Base-by-base conservation (phyloP, 2,797 vertebrate species). In the Adrianichthys oophorus region DNA sequence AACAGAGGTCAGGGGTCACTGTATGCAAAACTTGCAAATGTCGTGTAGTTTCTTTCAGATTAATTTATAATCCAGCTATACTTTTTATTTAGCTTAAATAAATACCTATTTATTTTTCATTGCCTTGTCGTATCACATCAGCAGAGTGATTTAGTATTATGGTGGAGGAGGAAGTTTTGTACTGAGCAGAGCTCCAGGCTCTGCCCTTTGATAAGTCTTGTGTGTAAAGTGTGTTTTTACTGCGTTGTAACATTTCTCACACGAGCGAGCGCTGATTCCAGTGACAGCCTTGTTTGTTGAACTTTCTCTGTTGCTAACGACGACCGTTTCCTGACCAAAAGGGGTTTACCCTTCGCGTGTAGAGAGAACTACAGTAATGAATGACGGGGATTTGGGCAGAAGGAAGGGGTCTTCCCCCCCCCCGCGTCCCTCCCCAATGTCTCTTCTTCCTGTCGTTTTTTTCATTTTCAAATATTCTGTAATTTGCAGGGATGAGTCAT, bases 31-130 rank as follows among this genome's bases (percentile, higher is more conserved):
- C 83, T 89, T 88, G 85, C 87, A 79, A 91, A 90, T 90, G 85
- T 90, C 65, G 26, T 66, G 86, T 84, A 65, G 5, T 72, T 65
- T 67, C 79, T 80, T 76, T 79, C 77, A 78, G 88, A 82, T 92
- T 93, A 90, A 93, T 92, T 93, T 93, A 93, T 91, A 90, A 90
- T 90, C 88, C 84, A 86, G 65, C 82, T 88, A 71, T 85, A 76
- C 62, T 29, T 81, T 54, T 90, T 90, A 74, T 86, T 71, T 88
- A 89, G 85, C 79, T 85, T 85, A 84, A 91, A 79, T 60, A 76
- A 74, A 79, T 76, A 80, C 81, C 65, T 90, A 88, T 93, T 92
- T 92, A 92, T 92, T 92, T 89, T 87, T 87, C 78, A 74, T 77
- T 78, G 80, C 82, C 82, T 65, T 63, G 73, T 90, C 81, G 86